Percentiles rank a stretch among this genome's conserved stretches.
These are phyloP conservation scores for Pseudomyrmex concolor DNA, from an alignment of 1,140 invertebrate species.

Conservation along the genomic window DNA sequence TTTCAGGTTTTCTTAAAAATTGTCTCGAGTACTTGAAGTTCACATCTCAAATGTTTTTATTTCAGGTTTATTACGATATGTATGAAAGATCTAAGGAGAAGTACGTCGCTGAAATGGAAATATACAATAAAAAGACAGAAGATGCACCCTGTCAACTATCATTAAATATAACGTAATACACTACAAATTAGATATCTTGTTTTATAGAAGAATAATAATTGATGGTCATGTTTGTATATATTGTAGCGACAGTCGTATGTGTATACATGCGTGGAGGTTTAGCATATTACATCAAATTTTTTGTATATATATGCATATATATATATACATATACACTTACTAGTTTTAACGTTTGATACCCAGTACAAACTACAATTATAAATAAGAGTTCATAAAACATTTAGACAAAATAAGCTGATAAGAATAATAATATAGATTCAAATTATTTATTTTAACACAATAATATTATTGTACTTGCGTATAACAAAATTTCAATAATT, in stretches of 20 bases:
- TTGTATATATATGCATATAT: too few relatives aligned
- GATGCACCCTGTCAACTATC: slow-evolving; percentile 79
- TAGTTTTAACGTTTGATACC: too few relatives aligned
- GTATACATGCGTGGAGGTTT: too few relatives aligned
- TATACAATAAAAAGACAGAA: slow-evolving; percentile 85
- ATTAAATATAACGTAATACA: slow-evolving; percentile 67
- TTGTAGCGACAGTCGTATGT: too few relatives aligned
- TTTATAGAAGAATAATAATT: background rate
- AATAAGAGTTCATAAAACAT: too few relatives aligned
- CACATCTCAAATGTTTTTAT: slow-evolving; percentile 65
- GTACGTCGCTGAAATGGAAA: slow-evolving; percentile 90
- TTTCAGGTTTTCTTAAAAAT: background rate
- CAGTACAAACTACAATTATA: too few relatives aligned
- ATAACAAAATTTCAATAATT: background rate
- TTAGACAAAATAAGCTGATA: background rate
- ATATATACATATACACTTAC: too few relatives aligned
- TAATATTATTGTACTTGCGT: background rate
- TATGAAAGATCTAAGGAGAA: slow-evolving; percentile 92
- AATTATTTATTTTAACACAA: background rate
- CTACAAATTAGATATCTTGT: background rate
- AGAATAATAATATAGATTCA: background rate
- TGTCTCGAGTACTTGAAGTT: too few relatives aligned
- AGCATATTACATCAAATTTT: too few relatives aligned
- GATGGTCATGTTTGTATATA: too few relatives aligned
- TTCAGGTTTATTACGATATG: slow-evolving; percentile 91